phyloP scores from a whole-genome alignment of 1,140 invertebrate genomes.

The Zophobas morio region DNA sequence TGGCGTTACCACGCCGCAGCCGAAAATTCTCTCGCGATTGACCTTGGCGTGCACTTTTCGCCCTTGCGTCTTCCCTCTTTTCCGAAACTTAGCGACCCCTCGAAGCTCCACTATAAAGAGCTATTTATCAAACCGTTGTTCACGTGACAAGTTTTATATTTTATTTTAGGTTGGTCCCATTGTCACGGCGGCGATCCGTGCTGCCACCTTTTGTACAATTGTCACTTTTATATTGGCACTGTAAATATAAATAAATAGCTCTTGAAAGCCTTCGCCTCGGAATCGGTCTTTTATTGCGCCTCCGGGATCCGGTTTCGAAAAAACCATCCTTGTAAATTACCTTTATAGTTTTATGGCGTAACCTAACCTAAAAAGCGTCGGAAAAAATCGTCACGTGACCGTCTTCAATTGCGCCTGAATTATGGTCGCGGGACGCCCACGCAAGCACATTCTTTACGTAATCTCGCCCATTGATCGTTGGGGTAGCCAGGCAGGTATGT shows the following conservation, averaged over 20 bases:
- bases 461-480: conserved; percentile 40
- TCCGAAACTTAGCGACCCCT: conserved; percentile 3
- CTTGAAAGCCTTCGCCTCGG: conserved; percentile 20
- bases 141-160: conserved; percentile 60
- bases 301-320: conserved; percentile 19
- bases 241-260: conserved; percentile 60
- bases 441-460: conserved; percentile 27
- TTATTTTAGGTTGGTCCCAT: conserved; percentile 56
- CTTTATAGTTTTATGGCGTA: conserved; percentile 45
- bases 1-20: neutral
- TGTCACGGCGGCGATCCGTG: conserved; percentile 51
- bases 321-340: conserved; percentile 43
- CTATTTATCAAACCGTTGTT: conserved; percentile 59
- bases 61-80: conserved; percentile 6
- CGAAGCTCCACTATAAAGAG: conserved; percentile 43
- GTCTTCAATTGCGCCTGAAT: conserved; percentile 14
- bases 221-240: conserved; percentile 57
- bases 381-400: conserved; percentile 9
- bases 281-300: conserved; percentile 13
- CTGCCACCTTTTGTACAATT: conserved; percentile 55
- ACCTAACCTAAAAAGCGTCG: neutral
- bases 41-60: neutral
- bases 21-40: no score
- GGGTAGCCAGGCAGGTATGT: conserved; percentile 39
- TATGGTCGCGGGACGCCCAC: conserved; percentile 14